A percentile compares a stretch with the other conserved stretches of the same genome.
phyloP scores from a whole-genome alignment of 2,113 vertebrate genomes.

The Heptranchias perlo region DNA sequence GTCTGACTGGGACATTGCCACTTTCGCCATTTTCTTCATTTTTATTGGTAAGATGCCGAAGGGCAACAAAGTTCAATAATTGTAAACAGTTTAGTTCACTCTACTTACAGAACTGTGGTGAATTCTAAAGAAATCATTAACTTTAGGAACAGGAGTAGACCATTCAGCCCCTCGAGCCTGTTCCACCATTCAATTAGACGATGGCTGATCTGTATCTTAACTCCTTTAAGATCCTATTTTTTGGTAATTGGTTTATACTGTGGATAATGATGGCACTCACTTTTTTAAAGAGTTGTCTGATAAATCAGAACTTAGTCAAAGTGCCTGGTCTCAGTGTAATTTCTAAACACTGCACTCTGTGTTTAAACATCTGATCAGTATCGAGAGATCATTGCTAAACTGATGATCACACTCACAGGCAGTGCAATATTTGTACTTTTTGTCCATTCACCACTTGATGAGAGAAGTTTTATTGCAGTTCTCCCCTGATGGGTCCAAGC shows the following conservation, averaged over 20 bases:
- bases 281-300: background rate
- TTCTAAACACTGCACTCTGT: background rate
- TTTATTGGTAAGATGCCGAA: conserved; percentile 62
- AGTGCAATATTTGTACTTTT: background rate
- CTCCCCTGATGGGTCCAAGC: too few relatives aligned
- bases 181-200: background rate
- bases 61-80: background rate
- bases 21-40: conserved; percentile 64
- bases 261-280: background rate
- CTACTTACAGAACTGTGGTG: background rate
- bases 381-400: background rate
- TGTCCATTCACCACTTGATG: background rate
- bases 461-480: background rate
- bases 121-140: too few relatives aligned
- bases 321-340: background rate
- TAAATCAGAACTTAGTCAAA: background rate
- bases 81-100: background rate
- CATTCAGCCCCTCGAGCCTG: background rate
- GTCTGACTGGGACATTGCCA: conserved; percentile 69
- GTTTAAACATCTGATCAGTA: background rate
- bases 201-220: background rate
- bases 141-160: background rate
- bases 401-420: background rate
- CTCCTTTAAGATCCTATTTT: background rate
- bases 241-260: too few relatives aligned